Evolutionary conservation across 2,888 invertebrate species (phyloP).

Genomic region (Caradrina clavipalpis): DNA sequence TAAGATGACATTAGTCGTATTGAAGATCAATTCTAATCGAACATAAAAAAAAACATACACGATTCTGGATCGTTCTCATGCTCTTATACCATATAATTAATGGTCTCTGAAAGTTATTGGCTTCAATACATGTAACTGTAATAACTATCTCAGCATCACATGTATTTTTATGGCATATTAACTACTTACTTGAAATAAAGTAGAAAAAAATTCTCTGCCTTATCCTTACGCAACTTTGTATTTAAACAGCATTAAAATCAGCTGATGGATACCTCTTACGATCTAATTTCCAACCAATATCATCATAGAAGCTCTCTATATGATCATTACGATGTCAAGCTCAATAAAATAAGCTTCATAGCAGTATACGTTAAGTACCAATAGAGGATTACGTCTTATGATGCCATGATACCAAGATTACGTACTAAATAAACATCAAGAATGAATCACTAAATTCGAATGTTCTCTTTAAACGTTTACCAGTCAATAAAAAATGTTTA

Average conservation of each 20-base stretch:
- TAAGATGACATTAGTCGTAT: too few relatives aligned
- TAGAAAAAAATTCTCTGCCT: too few relatives aligned
- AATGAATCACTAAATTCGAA: slow-evolving; percentile 22
- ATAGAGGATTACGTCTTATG: slow-evolving; percentile 36
- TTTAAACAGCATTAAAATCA: not conserved
- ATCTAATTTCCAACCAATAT: not conserved
- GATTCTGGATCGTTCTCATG: not conserved
- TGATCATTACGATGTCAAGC: not conserved
- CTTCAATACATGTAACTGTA: not conserved
- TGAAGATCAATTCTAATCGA: too few relatives aligned
- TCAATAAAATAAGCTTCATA: slow-evolving; percentile 28
- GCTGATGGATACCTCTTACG: not conserved
- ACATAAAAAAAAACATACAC: too few relatives aligned
- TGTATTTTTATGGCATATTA: not conserved
- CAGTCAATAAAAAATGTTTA: slow-evolving; percentile 49
- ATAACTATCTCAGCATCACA: not conserved
- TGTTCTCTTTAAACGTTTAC: slow-evolving; percentile 26
- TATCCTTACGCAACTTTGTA: not conserved
- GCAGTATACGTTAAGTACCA: slow-evolving; percentile 7
- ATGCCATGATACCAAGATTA: slow-evolving; percentile 45
- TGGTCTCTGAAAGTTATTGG: not conserved
- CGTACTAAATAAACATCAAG: slow-evolving; percentile 34
- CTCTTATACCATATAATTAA: not conserved
- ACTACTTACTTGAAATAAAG: not conserved
- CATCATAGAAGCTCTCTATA: slow-evolving; percentile 2